Conservation (phyloP, 2,888 invertebrate species). For the Blastobasis adustella region DNA sequence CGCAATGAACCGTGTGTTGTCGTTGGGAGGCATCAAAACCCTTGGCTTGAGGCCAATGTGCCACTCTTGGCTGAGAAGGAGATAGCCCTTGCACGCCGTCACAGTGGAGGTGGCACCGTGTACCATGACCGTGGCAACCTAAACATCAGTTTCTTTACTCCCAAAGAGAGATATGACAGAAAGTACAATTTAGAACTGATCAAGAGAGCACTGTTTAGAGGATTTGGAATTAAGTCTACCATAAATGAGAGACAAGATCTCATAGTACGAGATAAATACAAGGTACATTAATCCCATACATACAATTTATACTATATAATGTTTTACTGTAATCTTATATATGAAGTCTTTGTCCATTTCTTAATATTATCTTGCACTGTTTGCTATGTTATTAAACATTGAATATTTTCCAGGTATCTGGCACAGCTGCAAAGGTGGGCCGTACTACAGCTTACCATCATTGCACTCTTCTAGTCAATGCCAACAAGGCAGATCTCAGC, state of each 20-base stretch:
- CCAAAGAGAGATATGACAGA: slow-evolving; percentile 87
- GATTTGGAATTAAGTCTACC: slow-evolving; percentile 85
- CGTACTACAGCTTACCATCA: slow-evolving; percentile 96
- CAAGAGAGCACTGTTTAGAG: slow-evolving; percentile 85
- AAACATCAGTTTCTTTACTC: slow-evolving; percentile 93
- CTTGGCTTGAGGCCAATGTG: slow-evolving; percentile 93
- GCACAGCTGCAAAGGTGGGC: slow-evolving; percentile 95
- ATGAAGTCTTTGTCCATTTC: too few species aligned
- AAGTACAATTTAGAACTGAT: slow-evolving; percentile 92
- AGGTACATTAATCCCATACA: slow-evolving; percentile 68
- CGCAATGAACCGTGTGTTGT: slow-evolving; percentile 95
- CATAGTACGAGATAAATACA: slow-evolving; percentile 82
- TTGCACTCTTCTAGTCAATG: slow-evolving; percentile 93
- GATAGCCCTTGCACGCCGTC: slow-evolving; percentile 88
- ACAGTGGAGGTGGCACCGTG: slow-evolving; percentile 97
- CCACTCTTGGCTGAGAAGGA: slow-evolving; percentile 77
- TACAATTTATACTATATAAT: too few species aligned
- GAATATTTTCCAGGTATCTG: slow-evolving; percentile 83
- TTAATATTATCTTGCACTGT: too few species aligned
- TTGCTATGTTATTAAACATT: slow-evolving; percentile 8
- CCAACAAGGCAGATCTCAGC: slow-evolving; percentile 84
- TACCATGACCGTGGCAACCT: slow-evolving; percentile 96
- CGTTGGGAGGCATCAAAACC: slow-evolving; percentile 97
- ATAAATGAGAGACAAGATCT: slow-evolving; percentile 92
- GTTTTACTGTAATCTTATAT: too few species aligned